Conservation (phyloP, 2,113 vertebrate genomes). For the Calyptomena viridis region DNA sequence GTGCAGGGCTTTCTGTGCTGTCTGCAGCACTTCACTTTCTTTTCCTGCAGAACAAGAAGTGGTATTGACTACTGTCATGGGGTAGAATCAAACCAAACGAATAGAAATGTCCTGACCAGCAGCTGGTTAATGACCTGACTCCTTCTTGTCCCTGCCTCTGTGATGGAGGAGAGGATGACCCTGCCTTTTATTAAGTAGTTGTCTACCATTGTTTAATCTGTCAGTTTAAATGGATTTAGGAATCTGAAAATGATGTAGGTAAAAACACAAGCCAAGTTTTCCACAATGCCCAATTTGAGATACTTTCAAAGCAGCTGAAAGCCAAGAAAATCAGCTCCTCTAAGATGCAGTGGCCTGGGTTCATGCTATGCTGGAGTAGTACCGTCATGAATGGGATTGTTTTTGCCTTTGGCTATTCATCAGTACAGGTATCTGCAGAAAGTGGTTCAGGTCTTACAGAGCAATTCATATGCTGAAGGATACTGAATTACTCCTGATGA, state of each 20-base stretch:
- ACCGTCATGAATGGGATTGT: accelerated
- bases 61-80: neutral
- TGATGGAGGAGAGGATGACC: neutral
- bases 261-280: neutral
- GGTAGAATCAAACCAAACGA: neutral
- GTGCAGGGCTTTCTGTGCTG: neutral
- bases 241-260: neutral
- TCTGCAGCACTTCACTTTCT: neutral
- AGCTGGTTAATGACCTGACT: neutral
- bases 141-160: neutral
- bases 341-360: neutral
- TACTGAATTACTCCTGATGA: neutral
- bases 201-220: neutral
- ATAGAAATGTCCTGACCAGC: neutral
- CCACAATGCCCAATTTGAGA: neutral
- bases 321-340: neutral
- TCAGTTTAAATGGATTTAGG: neutral
- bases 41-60: neutral
- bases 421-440: neutral
- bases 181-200: neutral
- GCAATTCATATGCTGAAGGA: neutral
- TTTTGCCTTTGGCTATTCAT: neutral
- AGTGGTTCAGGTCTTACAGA: neutral
- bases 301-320: neutral
- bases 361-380: neutral